Percentiles rank a stretch among this genome's conserved stretches.
Conservation (phyloP, 2,113 vertebrate genomes). For the Xenopus laevis region DNA sequence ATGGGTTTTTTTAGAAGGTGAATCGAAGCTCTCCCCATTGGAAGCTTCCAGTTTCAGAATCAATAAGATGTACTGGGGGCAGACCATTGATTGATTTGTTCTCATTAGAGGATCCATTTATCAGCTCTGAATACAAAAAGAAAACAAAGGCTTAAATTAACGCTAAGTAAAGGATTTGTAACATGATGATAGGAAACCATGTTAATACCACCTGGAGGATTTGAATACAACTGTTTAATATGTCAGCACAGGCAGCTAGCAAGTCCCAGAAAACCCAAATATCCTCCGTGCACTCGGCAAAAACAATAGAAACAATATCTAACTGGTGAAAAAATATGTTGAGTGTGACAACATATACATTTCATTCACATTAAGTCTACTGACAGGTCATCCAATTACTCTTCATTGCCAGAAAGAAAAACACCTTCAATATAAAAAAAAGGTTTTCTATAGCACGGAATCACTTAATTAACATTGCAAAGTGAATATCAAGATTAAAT, state of each 20-base stretch:
- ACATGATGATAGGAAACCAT: conserved; percentile 35
- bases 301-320: not conserved
- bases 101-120: conserved; percentile 36
- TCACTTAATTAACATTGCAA: conserved; percentile 53
- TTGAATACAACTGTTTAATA: conserved; percentile 12
- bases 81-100: conserved; percentile 34
- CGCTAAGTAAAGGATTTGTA: conserved; percentile 39
- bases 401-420: conserved; percentile 50
- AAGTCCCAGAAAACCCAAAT: conserved; percentile 24
- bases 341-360: conserved; percentile 44
- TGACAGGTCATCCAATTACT: conserved; percentile 55
- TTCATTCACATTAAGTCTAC: conserved; percentile 5
- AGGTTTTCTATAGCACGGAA: conserved; percentile 43
- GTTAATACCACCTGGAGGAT: conserved; percentile 24
- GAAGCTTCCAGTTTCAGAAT: conserved; percentile 38
- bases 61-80: conserved; percentile 32
- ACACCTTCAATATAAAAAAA: conserved; percentile 51
- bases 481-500: conserved; percentile 44
- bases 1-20: conserved; percentile 12
- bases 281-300: not conserved
- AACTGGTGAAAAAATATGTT: not conserved
- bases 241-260: not conserved
- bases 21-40: conserved; percentile 2
- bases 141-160: conserved; percentile 44
- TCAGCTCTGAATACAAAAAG: conserved; percentile 47